phyloP scores from a whole-genome alignment of 2,888 invertebrate genomes.

The Lithophane semibrunnea region DNA sequence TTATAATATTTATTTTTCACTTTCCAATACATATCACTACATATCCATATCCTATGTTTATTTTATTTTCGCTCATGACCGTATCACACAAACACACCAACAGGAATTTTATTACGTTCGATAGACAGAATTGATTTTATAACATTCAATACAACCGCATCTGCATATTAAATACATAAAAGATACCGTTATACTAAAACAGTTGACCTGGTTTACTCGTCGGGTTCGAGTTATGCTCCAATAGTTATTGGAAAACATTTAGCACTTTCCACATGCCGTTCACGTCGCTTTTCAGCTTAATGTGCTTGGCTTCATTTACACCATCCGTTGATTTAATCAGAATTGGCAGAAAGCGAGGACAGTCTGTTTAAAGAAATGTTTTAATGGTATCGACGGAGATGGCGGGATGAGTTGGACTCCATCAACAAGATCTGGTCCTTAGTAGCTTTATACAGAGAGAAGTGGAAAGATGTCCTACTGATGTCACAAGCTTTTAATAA shows the following conservation, averaged over 20 bases:
- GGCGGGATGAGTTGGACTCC: too few species aligned
- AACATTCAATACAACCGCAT: slow-evolving; percentile 19
- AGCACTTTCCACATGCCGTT: slow-evolving; percentile 74
- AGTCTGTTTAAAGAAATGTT: neutral
- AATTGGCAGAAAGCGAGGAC: neutral
- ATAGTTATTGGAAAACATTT: slow-evolving; percentile 81
- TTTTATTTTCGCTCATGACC: neutral
- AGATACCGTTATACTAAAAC: slow-evolving; percentile 11
- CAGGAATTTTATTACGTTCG: neutral
- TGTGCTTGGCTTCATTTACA: slow-evolving; percentile 68
- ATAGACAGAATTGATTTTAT: neutral
- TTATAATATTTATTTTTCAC: neutral
- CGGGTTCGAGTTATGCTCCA: slow-evolving; percentile 56
- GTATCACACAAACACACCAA: neutral
- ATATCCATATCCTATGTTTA: too few species aligned
- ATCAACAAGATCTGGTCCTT: too few species aligned
- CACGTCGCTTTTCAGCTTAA: slow-evolving; percentile 74
- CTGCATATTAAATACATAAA: slow-evolving; percentile 8
- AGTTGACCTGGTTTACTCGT: slow-evolving; percentile 46
- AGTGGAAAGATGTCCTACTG: too few species aligned
- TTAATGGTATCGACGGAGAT: neutral
- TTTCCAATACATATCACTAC: too few species aligned
- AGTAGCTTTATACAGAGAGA: too few species aligned
- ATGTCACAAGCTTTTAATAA: too few species aligned
- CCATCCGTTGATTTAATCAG: slow-evolving; percentile 40